Percentiles rank a stretch among this genome's conserved stretches.
phyloP scores from a whole-genome alignment of 2,113 vertebrate species.

The Emydocephalus ijimae region DNA sequence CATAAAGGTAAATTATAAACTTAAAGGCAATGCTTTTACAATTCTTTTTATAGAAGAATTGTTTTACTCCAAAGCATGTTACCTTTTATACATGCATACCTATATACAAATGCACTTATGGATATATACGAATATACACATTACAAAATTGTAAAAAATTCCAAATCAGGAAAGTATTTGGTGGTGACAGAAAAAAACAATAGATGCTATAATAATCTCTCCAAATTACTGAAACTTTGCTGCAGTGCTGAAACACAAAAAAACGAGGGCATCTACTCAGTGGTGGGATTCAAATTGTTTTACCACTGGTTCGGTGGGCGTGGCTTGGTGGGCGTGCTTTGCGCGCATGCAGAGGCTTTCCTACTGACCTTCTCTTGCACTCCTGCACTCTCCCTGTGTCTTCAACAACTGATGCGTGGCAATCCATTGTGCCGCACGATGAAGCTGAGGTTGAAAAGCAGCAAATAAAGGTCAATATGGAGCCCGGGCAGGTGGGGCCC shows the following conservation, averaged over 20 bases:
- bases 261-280: not conserved
- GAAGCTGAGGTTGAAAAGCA: too few species aligned
- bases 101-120: not conserved
- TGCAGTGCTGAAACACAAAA: not conserved
- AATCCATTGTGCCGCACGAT: too few species aligned
- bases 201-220: not conserved
- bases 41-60: not conserved
- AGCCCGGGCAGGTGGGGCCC: too few species aligned
- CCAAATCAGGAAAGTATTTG: not conserved
- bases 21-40: not conserved
- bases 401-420: too few species aligned
- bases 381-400: too few species aligned
- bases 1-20: not conserved
- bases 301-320: too few species aligned
- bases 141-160: not conserved
- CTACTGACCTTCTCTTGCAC: too few species aligned
- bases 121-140: not conserved
- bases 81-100: not conserved
- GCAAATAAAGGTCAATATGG: too few species aligned
- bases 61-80: not conserved
- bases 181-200: not conserved
- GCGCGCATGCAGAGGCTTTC: too few species aligned
- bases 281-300: too few species aligned
- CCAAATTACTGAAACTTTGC: not conserved
- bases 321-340: too few species aligned